Base-by-base conservation (phyloP, 2,113 vertebrate species). In the Henicopernis longicauda region DNA sequence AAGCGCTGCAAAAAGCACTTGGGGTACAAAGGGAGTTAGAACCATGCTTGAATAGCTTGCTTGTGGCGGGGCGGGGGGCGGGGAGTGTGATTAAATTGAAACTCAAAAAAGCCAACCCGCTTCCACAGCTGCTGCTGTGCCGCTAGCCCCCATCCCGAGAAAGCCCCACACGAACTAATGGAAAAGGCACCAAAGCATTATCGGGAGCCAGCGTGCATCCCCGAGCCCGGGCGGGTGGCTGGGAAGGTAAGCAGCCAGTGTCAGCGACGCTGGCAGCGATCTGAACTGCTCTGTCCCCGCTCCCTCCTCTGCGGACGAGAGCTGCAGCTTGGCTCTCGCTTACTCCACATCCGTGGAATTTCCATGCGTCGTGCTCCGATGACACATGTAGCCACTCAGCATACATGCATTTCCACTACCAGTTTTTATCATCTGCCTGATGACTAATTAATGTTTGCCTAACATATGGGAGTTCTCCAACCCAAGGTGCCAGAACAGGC, bases 101-200 rank as follows among this genome's bases (percentile, higher is more conserved):
- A n/a, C 50, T 8, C 23, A 4, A 61, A 38, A 83, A 29, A 23
- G 9, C 45, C 2, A 1, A 42, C 21, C 71, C 19, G 62, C 52
- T 85, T 20, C 49, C 2, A 0, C 3, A 52, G 62, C 91, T 8
- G 44, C 77, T 22, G 25, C 83, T 21, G 34, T 5, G 61, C 86
- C 1, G 0, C 40, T 3, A 13, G 34, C 16, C 36, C 76, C 76
- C 63, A 6, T 1, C 27, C 45, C 0, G 0, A 18, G 55, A 54
- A 18, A 90, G 22, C 66, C 49, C 49, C 23, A 7, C 22, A 18
- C 0, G 2, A 45, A 49, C 0, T 3, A 44, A 18, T 3, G 45
- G 76, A 59, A 59, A 10, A 59, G 55, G 32, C 44, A 49, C 11
- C 3, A 0, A 13, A 49, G 19, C 12, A 0, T 38, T 36, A 42